Conservation (phyloP, 23 tunicate species). For the Styela plicata region DNA sequence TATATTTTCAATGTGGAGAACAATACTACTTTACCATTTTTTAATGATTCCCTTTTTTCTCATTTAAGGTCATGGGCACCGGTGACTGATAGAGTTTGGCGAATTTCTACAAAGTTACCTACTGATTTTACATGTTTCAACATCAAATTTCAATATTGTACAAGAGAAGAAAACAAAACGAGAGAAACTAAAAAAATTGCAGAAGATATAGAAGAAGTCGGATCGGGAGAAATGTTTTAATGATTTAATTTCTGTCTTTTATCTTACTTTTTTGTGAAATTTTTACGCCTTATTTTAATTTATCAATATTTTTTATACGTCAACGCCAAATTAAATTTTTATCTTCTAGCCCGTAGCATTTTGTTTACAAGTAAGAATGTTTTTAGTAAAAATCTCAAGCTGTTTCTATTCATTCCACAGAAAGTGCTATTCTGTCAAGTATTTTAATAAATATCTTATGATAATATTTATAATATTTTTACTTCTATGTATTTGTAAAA, state of each 20-base stretch:
- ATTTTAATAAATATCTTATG: too few species aligned
- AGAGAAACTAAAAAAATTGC: background rate
- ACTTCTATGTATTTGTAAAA: too few species aligned
- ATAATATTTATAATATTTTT: too few species aligned
- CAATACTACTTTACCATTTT: background rate
- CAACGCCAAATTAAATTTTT: background rate
- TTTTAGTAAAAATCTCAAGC: too few species aligned
- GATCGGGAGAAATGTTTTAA: background rate
- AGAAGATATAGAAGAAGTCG: background rate
- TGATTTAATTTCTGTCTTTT: background rate
- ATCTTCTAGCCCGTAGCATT: too few species aligned
- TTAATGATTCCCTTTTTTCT: background rate
- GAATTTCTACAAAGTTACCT: constrained; percentile 13
- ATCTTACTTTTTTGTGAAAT: background rate
- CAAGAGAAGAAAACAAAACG: background rate
- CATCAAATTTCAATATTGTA: background rate
- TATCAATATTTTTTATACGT: background rate
- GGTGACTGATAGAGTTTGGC: background rate
- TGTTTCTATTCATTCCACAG: too few species aligned
- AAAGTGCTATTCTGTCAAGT: too few species aligned
- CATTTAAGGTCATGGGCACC: constrained; percentile 12
- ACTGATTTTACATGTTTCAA: background rate
- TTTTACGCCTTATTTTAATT: background rate
- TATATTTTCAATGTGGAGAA: too few species aligned
- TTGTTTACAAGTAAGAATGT: too few species aligned